These are phyloP conservation scores for Bucorvus abyssinicus DNA, from an alignment of 2,797 vertebrate species.

Conservation along the genomic window DNA sequence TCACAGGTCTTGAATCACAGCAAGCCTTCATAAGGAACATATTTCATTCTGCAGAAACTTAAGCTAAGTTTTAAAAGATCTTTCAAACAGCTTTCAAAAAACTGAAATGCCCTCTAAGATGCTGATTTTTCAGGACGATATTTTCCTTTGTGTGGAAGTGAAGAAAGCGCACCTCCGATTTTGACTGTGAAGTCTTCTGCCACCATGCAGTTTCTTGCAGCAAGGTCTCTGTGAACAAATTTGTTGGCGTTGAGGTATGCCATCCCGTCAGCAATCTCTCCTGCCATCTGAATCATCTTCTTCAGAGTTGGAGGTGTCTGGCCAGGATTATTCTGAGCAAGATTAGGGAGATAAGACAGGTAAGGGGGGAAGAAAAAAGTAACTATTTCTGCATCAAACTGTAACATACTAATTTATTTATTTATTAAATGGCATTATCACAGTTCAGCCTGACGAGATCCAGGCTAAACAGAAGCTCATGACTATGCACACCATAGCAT, in stretches of 20 bases:
- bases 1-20: slow-evolving; percentile 13
- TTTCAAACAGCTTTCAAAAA: neutral
- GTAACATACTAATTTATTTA: neutral
- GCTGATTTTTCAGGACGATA: neutral
- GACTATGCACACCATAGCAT: neutral
- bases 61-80: neutral
- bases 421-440: too few relatives aligned
- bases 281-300: slow-evolving; percentile 99
- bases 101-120: neutral
- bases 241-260: slow-evolving; percentile 99
- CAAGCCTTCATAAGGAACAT: neutral
- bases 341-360: neutral
- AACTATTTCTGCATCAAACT: neutral
- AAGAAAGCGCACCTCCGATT: slow-evolving; percentile 88
- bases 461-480: neutral
- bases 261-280: slow-evolving; percentile 98
- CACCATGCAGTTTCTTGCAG: slow-evolving; percentile 99
- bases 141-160: neutral
- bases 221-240: slow-evolving; percentile 97
- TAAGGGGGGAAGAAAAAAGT: neutral
- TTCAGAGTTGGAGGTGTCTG: slow-evolving; percentile 90
- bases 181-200: slow-evolving; percentile 98
- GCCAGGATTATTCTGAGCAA: slow-evolving; percentile 82
- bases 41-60: neutral
- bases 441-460: neutral